phyloP scores from a whole-genome alignment of 2,888 invertebrate genomes.

The Caenorhabditis sinica region DNA sequence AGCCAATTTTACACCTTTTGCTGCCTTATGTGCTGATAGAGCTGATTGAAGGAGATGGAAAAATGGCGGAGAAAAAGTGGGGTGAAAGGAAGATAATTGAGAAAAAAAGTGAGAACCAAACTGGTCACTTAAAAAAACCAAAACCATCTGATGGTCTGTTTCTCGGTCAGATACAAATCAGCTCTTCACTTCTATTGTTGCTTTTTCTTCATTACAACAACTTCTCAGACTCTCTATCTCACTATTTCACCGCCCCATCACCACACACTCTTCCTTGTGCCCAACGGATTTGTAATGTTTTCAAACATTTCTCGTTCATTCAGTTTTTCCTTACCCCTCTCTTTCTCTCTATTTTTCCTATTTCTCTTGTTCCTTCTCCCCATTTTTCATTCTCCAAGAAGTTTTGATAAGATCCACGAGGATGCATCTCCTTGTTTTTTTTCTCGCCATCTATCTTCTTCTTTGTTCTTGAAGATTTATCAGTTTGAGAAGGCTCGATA shows the following conservation, averaged over 20 bases:
- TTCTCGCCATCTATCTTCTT: not conserved
- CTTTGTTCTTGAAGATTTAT: not conserved
- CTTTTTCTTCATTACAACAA: slow-evolving; percentile 62
- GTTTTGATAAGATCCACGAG: slow-evolving; percentile 25
- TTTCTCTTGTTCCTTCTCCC: slow-evolving; percentile 5
- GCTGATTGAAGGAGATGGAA: slow-evolving; percentile 24
- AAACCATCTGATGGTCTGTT: slow-evolving; percentile 3
- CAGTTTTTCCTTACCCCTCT: slow-evolving; percentile 42
- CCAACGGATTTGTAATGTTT: slow-evolving; percentile 68
- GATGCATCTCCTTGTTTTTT: not conserved
- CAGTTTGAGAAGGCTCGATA: not conserved
- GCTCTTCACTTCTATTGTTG: slow-evolving; percentile 48
- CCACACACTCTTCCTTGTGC: slow-evolving; percentile 53
- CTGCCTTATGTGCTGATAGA: slow-evolving; percentile 51
- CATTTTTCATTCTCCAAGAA: slow-evolving; percentile 2
- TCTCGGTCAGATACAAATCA: slow-evolving; percentile 27
- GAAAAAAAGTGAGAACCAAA: not conserved
- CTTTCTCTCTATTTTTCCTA: slow-evolving; percentile 22
- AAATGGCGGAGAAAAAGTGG: not conserved
- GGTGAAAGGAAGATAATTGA: not conserved
- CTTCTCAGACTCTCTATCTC: slow-evolving; percentile 59
- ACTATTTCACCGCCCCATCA: slow-evolving; percentile 61
- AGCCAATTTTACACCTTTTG: slow-evolving; percentile 56
- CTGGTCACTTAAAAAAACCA: not conserved
- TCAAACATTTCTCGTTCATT: slow-evolving; percentile 67